Base-by-base conservation (phyloP, 1,140 invertebrate species). In the Philaenus spumarius region DNA sequence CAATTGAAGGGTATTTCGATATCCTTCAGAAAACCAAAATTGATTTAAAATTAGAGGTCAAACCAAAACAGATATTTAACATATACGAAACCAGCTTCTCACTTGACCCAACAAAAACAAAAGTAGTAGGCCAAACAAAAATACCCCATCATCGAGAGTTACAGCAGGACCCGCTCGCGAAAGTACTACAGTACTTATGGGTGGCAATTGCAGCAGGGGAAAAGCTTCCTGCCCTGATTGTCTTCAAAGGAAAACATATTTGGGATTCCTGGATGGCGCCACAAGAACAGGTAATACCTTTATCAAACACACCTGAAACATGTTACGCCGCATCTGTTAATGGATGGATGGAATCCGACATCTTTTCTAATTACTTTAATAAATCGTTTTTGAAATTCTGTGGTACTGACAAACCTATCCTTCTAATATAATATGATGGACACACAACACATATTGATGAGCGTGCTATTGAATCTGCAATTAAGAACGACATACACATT, bases 401-500 rank as follows among this genome's bases (percentile, higher is more conserved):
- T n/a, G 35, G 35, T 37, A 9, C 35, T 9, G 35, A 37, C n/a
- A 37, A 22, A 17, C 47, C 47, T 7, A 5, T 50, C 22, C 47
- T 50, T 15, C 23, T 50, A 14, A 17, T 50, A n/a, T n/a, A n/a
- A 17, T 50, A 26, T 26, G 22, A 50, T 50, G 47, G 47, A 3
- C 47, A 50, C 17, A 50, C 47, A 26, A 50, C 47, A 3, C 47
- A 50, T 30, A 50, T 50, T 26, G 47, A 50, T 50, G 47, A 50
- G 6, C 6, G 47, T 5, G 30, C n/a, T 3, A 50, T 50, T 4
- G 5, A 19, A 3, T 3, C 15, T 50, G 47, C 47, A 19, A 50
- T 50, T 22, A 17, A 50, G 23, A 50, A 50, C 23, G 22, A 50
- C 23, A 50, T 50, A n/a, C 15, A n/a, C 15, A 50, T 50, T 5